Base-by-base conservation (phyloP, 1,140 invertebrate genomes). In the Scaptomyza hsui region DNA sequence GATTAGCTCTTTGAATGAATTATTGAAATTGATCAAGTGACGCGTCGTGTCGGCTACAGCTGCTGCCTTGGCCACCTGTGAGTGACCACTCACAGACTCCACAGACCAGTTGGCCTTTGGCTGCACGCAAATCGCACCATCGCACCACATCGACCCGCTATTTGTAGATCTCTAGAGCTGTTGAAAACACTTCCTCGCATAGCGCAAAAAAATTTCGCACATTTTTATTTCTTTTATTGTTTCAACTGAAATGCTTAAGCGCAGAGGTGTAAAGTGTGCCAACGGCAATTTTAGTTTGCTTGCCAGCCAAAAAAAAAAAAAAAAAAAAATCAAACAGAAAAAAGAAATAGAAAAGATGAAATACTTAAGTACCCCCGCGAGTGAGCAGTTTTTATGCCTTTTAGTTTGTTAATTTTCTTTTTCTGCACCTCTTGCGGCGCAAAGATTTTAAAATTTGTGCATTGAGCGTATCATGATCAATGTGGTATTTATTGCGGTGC, bases 181-280 rank as follows among this genome's bases (percentile, higher is more conserved):
- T 82, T 82, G 79, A 82, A 82, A 82, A 64, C 47, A 82, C 79
- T 78, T 82, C 79, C 75, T 82, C 75, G 52, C 78, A 69, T 41
- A 47, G 48, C 56, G 26, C 26, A 29, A 29, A 35, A 65, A 26
- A 41, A 71, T 60, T 78, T 85, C 72, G 64, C 82, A 73, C 65
- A 56, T 57, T 55, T 56, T 41, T 29, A 9, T 26, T 39, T 26
- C 18, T 57, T 57, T 72, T 41, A 64, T 67, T 80, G 77, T 75
- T 79, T 78, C 75, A 78, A 67, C 55, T 60, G 13, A 79, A 69
- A 69, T 63, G 63, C 60, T 59, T 56, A 60, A 82, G 44, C 57
- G 42, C 60, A 32, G 32, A 82, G 75, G 79, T 82, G 79, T 82
- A 72, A 82, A 86, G 80, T 86, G 80, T 86, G 80, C 80, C 80